Evolutionary conservation across 1,140 invertebrate genomes (phyloP), one percentile per base, ranked within the genome.

Genomic region (Phortica variegata): DNA sequence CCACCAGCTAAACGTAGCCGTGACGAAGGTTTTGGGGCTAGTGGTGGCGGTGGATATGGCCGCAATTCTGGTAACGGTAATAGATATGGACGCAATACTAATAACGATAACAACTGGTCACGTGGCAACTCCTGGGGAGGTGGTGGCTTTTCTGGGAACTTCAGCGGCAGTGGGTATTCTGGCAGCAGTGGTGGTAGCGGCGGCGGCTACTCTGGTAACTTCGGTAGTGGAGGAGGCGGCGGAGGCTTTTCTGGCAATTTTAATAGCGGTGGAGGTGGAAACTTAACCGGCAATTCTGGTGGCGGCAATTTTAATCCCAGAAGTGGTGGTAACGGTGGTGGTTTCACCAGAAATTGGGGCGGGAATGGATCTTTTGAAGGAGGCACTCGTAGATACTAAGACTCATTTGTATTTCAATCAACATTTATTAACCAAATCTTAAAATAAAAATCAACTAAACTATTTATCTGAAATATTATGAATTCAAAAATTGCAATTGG

Each of bases 1-100:
- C 70, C 47, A 34, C 54, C 60, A 9, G 72, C 69, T 16, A 78
- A 79, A 54, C 65, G 71, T 45, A 58, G 60, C 41, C 58, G 77
- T 2, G 48, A 53, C 21, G 34, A 49, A 43, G 39, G 39, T 8
- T 33, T 33, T 8, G 44, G 41, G 7, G 12, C 37, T 26, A 39
- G 43, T 16, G 45, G 34, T 12, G 47, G 52, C 8, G 57, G 61
- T 23, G 56, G 55, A 20, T 15, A 32, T 34, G 39, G 54, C 10
- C 41, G 43, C 26, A 29, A 32, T 19, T 13, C 38, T 2, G 37
- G 32, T 29, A 47, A 54, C 13, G 39, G 38, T 33, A 15, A 15
- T n/a, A 8, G 13, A 6, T 29, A 37, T 17, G 40, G 49, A 12
- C 23, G 49, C 15, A 48, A 54, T 34, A 41, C 47, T 43, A 49